Percentiles rank a stretch among this genome's conserved stretches.
These are phyloP conservation scores for Propsilocerus akamusi DNA, from an alignment of 1,140 invertebrate genomes.

Conservation along the genomic window DNA sequence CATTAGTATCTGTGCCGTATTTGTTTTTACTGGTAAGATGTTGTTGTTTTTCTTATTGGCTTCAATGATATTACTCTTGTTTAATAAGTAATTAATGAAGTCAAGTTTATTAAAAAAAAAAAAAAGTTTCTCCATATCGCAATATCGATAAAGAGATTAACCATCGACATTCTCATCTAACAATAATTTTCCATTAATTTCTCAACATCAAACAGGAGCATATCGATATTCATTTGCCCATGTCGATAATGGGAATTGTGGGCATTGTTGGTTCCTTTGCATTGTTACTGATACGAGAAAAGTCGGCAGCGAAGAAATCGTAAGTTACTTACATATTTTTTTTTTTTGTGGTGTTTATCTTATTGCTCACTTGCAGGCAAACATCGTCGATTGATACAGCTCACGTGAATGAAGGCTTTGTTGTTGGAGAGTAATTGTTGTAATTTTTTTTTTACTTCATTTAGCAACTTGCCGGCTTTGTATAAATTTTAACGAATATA, in stretches of 20 bases:
- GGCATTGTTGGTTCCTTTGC: slow-evolving; percentile 39
- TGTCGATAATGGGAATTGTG: slow-evolving; percentile 36
- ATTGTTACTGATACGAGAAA: slow-evolving; percentile 38
- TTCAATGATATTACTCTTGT: background rate
- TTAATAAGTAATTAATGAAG: background rate
- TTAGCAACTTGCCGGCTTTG: no score
- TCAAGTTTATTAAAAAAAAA: background rate
- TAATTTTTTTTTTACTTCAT: background rate
- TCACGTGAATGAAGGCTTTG: background rate
- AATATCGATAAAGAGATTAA: background rate
- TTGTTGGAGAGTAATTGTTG: background rate
- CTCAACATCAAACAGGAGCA: slow-evolving; percentile 12
- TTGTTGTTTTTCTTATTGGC: no score
- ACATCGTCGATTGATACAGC: background rate
- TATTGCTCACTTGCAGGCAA: background rate
- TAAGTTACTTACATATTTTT: background rate
- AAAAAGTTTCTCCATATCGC: background rate
- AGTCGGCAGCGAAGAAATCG: background rate
- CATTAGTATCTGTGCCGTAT: slow-evolving; percentile 46
- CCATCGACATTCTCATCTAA: background rate
- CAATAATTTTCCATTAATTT: background rate
- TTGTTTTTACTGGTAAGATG: slow-evolving; percentile 47
- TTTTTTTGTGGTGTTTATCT: background rate
- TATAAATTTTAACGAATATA: no score
- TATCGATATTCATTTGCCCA: slow-evolving; percentile 33